phyloP scores from a whole-genome alignment of 2,113 vertebrate genomes.

The Bos javanicus region DNA sequence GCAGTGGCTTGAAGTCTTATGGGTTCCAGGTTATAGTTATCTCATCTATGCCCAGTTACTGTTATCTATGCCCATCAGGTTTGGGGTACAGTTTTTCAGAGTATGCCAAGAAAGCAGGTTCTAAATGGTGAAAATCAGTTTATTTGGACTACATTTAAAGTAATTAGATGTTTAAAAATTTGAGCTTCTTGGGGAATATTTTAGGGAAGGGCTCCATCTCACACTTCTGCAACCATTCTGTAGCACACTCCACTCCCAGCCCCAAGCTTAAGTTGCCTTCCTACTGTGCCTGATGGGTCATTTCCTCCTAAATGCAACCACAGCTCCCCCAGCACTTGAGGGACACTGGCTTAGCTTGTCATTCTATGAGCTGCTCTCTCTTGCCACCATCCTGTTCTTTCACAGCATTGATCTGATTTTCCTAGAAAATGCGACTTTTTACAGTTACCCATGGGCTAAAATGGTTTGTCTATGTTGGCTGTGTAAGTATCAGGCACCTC shows the following conservation, averaged over 20 bases:
- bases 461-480: not conserved
- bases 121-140: not conserved
- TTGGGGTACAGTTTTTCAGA: not conserved
- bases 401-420: not conserved
- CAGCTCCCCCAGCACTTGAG: not conserved
- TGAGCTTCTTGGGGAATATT: not conserved
- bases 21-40: not conserved
- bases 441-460: not conserved
- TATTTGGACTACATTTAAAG: not conserved
- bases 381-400: not conserved
- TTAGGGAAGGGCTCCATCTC: not conserved
- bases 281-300: not conserved
- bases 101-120: not conserved
- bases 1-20: not conserved
- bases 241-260: not conserved
- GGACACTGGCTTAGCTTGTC: not conserved
- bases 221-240: not conserved
- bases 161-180: not conserved
- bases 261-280: not conserved
- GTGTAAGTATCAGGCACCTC: not conserved
- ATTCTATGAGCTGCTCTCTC: not conserved
- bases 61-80: not conserved
- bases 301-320: not conserved
- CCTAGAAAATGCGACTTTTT: not conserved
- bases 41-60: not conserved